These are phyloP conservation scores for Aphodius granarius DNA, from an alignment of 2,888 invertebrate species.

Conservation along the genomic window DNA sequence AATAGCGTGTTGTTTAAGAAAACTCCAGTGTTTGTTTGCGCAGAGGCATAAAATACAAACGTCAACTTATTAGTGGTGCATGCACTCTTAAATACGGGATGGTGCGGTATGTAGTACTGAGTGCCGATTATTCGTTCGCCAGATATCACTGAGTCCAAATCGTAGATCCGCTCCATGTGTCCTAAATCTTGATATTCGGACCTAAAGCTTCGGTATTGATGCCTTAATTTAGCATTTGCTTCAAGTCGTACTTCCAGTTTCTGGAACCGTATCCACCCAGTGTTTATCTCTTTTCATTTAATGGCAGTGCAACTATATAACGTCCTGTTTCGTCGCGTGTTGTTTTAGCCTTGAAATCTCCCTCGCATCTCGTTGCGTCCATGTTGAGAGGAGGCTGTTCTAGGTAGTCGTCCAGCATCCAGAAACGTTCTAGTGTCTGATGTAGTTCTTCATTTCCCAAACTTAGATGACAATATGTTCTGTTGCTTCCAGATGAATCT, in stretches of 20 bases:
- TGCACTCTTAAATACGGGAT: neutral
- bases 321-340: neutral
- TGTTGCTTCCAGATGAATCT: neutral
- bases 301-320: neutral
- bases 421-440: neutral
- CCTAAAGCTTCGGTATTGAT: neutral
- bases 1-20: constrained; percentile 4
- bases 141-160: neutral
- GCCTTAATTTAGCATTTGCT: neutral
- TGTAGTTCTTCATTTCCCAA: neutral
- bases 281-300: neutral
- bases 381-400: neutral
- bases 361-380: neutral
- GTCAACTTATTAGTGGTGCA: neutral
- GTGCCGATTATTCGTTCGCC: neutral
- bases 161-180: neutral
- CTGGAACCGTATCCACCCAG: neutral
- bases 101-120: neutral
- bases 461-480: neutral
- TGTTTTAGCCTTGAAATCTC: neutral
- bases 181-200: neutral
- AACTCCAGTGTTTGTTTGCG: constrained; percentile 3
- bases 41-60: neutral
- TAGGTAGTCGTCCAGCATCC: neutral
- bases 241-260: neutral